Evolutionary conservation across 2,888 invertebrate species (phyloP), one percentile per base, ranked within the genome.

Genomic region (Latrodectus hesperus): DNA sequence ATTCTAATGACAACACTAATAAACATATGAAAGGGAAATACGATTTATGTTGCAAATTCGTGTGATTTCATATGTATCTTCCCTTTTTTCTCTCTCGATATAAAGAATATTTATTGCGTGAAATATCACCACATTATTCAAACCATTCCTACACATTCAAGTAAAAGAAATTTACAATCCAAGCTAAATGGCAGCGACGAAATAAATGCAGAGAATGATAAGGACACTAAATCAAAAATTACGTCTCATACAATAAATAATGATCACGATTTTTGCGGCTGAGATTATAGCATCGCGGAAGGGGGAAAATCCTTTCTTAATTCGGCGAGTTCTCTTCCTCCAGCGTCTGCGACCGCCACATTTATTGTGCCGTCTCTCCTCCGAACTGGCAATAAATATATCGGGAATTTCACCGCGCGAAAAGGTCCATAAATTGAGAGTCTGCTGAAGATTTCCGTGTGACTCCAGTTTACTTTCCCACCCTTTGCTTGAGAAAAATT

Each of bases 401-500:
- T 60, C 60, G 60, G 38, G 60, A 60, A 68, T 68, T 60, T 60
- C 26, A 68, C 26, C 17, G n/a, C 12, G n/a, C 26, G 67, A 68
- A 68, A 68, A 22, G 67, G 17, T 17, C 67, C 67, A 26, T 68
- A 68, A 68, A 68, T 68, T 68, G 16, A 6, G 16, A 60, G 60
- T n/a, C 22, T 17, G 17, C 9, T 26, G 26, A 9, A 68, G 17
- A 22, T 17, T 68, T 68, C 12, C 67, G n/a, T 68, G 67, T 17
- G 67, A 68, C 26, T 17, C 67, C 9, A 16, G 60, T 60, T 17
- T 68, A 8, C 26, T 71, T 53, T 76, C 65, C 51, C 76, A 76
- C 65, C 60, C 76, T 49, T 65, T 16, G 55, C 71, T 79, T 71
- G 22, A 68, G 38, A 14, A 51, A 72, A 55, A 16, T 12, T 49